phyloP scores from a whole-genome alignment of 2,888 invertebrate species.

The Tuberolachnus salignus region DNA sequence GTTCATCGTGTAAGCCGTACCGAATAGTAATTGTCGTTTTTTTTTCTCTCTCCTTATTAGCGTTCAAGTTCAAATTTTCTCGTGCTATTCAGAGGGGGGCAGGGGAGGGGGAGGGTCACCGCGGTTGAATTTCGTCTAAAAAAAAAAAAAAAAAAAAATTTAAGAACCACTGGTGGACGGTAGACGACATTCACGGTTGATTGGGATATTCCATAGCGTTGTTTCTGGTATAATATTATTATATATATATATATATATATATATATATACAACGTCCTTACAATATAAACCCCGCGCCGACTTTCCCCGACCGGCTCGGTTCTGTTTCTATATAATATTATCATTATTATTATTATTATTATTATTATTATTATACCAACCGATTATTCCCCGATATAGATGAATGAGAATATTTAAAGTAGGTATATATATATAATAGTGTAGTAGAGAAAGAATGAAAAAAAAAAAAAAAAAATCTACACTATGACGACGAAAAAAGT shows the following conservation, averaged over 20 bases:
- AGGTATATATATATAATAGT: background rate
- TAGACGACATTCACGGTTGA: constrained; percentile 51
- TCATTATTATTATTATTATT: background rate
- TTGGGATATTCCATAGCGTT: constrained; percentile 37
- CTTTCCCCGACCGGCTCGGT: too few species aligned
- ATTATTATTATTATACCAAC: background rate
- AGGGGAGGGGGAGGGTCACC: too few species aligned
- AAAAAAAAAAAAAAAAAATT: too few species aligned
- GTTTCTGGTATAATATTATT: constrained; percentile 1
- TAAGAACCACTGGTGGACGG: too few species aligned
- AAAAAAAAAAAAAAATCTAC: constrained; percentile 12
- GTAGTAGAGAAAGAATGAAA: background rate
- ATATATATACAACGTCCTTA: background rate
- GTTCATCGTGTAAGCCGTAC: too few species aligned
- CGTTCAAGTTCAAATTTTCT: too few species aligned
- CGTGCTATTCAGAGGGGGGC: too few species aligned
- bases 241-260: background rate
- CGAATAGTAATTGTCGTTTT: too few species aligned
- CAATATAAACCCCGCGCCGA: background rate
- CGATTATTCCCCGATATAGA: background rate
- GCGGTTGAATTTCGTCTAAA: too few species aligned
- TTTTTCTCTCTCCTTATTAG: too few species aligned
- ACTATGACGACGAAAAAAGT: constrained; percentile 35
- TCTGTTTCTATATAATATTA: too few species aligned
- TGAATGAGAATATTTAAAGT: constrained; percentile 22